Conservation (phyloP, 2,797 vertebrate genomes). For the Kryptolebias ocellatus region DNA sequence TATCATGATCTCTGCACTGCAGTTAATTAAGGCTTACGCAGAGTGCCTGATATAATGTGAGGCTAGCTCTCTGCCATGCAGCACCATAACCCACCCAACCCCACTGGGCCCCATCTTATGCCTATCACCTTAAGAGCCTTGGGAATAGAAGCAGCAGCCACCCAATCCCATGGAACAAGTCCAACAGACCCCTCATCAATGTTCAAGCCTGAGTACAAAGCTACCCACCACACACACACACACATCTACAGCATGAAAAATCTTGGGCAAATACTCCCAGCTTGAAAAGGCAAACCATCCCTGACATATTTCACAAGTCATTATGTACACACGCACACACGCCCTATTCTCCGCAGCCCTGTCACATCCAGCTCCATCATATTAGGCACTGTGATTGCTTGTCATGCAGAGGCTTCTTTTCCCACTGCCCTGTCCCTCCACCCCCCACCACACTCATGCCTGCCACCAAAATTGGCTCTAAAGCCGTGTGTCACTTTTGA, state of each 20-base stretch:
- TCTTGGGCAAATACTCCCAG: conserved; percentile 23
- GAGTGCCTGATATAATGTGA: conserved; percentile 46
- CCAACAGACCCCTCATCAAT: conserved; percentile 54
- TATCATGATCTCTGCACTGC: conserved; percentile 36
- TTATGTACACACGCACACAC: conserved; percentile 31
- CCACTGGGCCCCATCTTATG: conserved; percentile 16
- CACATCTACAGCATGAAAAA: conserved; percentile 44
- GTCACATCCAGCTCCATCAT: conserved; percentile 50
- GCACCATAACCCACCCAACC: conserved; percentile 1
- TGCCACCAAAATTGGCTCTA: conserved; percentile 62
- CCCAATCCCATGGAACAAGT: conserved; percentile 40
- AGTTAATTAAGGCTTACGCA: conserved; percentile 49
- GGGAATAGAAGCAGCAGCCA: conserved; percentile 32
- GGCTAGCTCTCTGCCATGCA: conserved; percentile 27
- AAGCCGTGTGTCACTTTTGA: conserved; percentile 74
- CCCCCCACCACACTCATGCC: conserved; percentile 14
- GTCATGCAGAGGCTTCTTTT: conserved; percentile 54
- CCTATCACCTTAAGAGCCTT: conserved; percentile 54
- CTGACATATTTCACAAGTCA: conserved; percentile 64
- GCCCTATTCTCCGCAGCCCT: conserved; percentile 17
- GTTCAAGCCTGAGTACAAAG: conserved; percentile 34
- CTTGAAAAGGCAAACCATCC: conserved; percentile 67
- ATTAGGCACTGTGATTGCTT: conserved; percentile 61
- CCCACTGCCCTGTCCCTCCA: background rate
- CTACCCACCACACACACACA: conserved; percentile 24